phyloP scores from a whole-genome alignment of 2,113 vertebrate genomes.

The Siniperca chuatsi region DNA sequence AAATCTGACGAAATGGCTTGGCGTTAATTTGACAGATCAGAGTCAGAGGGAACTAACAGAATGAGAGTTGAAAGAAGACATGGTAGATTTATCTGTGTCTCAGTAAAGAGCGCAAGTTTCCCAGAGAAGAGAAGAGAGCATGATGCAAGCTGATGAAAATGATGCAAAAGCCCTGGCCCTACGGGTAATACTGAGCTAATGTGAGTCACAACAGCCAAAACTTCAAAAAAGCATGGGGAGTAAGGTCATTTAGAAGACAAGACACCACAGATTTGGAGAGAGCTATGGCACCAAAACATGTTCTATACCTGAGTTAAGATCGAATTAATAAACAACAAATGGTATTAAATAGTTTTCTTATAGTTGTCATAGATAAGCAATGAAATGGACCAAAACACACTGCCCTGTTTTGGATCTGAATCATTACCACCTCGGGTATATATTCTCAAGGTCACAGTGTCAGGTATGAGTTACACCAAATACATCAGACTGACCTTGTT shows the following conservation, averaged over 20 bases:
- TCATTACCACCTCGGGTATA: not conserved
- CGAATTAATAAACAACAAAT: not conserved
- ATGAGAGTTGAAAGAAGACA: conserved; percentile 73
- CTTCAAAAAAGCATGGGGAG: conserved; percentile 62
- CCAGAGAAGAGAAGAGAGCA: conserved; percentile 74
- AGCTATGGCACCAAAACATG: conserved; percentile 26
- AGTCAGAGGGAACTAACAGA: conserved; percentile 64
- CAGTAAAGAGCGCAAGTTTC: conserved; percentile 78
- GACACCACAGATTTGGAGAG: conserved; percentile 31
- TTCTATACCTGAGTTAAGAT: conserved; percentile 1
- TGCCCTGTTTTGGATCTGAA: not conserved
- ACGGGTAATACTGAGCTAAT: conserved; percentile 75
- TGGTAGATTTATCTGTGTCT: conserved; percentile 77
- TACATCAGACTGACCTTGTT: conserved; percentile 88
- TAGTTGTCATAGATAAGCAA: not conserved
- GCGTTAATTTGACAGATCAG: conserved; percentile 73
- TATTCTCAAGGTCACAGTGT: conserved; percentile 1
- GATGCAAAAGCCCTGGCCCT: conserved; percentile 80
- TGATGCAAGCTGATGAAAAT: conserved; percentile 86
- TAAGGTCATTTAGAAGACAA: conserved; percentile 72
- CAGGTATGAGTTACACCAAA: not conserved
- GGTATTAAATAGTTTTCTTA: not conserved
- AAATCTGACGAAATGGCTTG: conserved; percentile 69
- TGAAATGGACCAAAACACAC: not conserved
- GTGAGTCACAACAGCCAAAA: conserved; percentile 73